These are phyloP conservation scores for Rhagonycha fulva DNA, from an alignment of 2,888 invertebrate genomes.

Conservation along the genomic window DNA sequence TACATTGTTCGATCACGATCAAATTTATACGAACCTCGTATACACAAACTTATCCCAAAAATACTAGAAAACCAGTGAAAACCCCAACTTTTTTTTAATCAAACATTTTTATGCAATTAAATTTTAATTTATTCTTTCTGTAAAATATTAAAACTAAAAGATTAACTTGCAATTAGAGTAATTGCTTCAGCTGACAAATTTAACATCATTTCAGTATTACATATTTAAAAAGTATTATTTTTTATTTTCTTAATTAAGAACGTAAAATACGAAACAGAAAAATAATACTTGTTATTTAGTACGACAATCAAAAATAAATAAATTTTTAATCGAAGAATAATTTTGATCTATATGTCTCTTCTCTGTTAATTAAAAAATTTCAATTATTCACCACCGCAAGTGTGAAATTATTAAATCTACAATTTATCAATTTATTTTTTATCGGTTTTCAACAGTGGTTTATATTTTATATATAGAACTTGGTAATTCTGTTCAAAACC, in stretches of 20 bases:
- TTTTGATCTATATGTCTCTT: neutral
- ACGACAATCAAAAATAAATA: neutral
- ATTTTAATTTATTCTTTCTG: neutral
- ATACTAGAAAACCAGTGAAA: neutral
- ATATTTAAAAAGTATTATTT: neutral
- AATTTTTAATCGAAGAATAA: neutral
- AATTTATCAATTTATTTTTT: neutral
- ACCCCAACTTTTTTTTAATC: neutral
- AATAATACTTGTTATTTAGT: neutral
- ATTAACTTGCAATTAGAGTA: neutral
- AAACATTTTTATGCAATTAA: neutral
- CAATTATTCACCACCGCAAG: neutral
- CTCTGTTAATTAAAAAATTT: neutral
- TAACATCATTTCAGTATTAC: neutral
- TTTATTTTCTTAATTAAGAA: neutral
- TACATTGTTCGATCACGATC: neutral
- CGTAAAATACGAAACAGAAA: neutral
- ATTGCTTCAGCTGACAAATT: neutral
- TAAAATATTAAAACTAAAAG: neutral
- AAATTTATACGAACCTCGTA: neutral
- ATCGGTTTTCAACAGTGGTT: neutral
- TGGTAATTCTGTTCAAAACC: too few relatives aligned
- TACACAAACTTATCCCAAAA: neutral
- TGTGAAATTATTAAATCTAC: neutral
- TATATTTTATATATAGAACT: too few relatives aligned